A percentile compares a stretch with the other conserved stretches of the same genome.
Conservation (phyloP, 1,140 invertebrate species). For the Yoshiicerus persimilis region DNA sequence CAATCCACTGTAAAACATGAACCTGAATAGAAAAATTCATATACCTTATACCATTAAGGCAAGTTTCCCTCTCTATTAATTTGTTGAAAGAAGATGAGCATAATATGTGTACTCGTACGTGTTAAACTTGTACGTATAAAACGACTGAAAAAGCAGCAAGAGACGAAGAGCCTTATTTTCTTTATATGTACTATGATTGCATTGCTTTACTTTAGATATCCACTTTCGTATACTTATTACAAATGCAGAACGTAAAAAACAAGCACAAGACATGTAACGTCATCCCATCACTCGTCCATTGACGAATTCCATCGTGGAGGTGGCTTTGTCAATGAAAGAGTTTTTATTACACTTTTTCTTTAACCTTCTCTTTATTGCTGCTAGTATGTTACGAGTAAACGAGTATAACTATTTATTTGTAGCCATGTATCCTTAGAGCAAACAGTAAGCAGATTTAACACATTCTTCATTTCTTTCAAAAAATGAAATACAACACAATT, state of each 20-base stretch:
- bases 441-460: too few species aligned
- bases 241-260: not conserved
- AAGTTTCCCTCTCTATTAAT: not conserved
- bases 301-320: constrained; percentile 21
- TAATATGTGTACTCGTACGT: not conserved
- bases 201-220: not conserved
- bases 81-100: not conserved
- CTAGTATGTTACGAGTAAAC: not conserved
- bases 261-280: not conserved
- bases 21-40: not conserved
- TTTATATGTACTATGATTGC: not conserved
- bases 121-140: too few species aligned
- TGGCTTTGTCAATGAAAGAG: constrained; percentile 28
- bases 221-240: not conserved
- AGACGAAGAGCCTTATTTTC: too few species aligned
- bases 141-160: not conserved
- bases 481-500: too few species aligned
- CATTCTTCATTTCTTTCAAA: too few species aligned
- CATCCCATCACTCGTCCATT: not conserved
- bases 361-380: not conserved
- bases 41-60: not conserved
- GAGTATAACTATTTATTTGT: not conserved
- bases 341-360: not conserved
- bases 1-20: not conserved
- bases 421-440: too few species aligned